phyloP scores from a whole-genome alignment of 2,113 vertebrate species.

The Ammodytes marinus region DNA sequence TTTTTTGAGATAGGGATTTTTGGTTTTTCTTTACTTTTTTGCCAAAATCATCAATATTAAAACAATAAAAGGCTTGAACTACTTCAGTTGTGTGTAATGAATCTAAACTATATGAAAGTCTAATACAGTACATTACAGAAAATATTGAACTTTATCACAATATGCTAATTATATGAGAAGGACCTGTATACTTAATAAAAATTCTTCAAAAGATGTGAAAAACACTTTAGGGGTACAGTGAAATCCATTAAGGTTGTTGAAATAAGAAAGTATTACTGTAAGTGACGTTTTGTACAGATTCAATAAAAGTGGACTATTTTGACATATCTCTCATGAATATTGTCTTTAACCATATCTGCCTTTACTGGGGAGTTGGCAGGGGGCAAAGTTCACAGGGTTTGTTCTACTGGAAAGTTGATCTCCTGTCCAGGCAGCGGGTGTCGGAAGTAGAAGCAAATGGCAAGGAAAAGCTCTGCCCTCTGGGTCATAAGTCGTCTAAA shows the following conservation, averaged over 20 bases:
- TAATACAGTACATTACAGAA: no score
- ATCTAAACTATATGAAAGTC: no score
- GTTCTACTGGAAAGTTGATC: conserved; percentile 56
- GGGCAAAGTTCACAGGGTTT: conserved; percentile 57
- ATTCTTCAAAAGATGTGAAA: neutral
- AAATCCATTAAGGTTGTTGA: conserved; percentile 8
- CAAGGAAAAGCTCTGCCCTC: conserved; percentile 52
- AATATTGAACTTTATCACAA: no score
- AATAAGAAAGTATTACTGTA: neutral
- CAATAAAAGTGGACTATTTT: neutral
- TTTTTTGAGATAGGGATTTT: no score
- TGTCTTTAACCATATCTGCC: conserved; percentile 6
- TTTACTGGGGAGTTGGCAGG: conserved; percentile 22
- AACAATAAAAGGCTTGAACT: no score
- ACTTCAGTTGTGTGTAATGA: no score
- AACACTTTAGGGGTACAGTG: neutral
- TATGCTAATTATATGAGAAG: no score
- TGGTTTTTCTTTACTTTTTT: no score
- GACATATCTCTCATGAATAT: neutral
- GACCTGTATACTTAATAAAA: no score
- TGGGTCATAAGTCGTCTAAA: conserved; percentile 66
- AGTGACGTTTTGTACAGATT: neutral
- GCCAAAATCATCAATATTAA: no score
- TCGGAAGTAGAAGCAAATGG: conserved; percentile 65
- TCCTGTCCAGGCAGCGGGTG: conserved; percentile 35